Evolutionary conservation across 2,113 vertebrate species (phyloP).

Genomic region (Fregata magnificens): DNA sequence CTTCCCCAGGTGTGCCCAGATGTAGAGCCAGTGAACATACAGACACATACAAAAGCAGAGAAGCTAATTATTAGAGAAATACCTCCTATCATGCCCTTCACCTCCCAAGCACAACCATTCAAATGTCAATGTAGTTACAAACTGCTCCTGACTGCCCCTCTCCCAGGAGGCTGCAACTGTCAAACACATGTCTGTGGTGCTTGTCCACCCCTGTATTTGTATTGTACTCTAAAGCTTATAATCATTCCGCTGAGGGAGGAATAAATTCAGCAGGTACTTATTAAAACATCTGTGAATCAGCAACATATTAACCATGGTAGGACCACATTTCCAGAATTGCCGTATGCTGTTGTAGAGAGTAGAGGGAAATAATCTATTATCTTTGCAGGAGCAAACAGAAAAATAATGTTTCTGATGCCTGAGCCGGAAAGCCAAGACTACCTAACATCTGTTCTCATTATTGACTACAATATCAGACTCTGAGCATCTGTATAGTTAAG

Average conservation of each 20-base stretch:
- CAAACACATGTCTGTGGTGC: fast-evolving
- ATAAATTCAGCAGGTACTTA: background rate
- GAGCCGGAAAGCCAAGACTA: background rate
- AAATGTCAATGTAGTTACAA: background rate
- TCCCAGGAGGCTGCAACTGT: background rate
- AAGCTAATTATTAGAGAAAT: background rate
- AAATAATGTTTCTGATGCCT: background rate
- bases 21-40: background rate
- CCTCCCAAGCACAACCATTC: background rate
- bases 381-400: background rate
- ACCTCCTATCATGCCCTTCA: background rate
- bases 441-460: background rate
- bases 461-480: background rate
- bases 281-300: background rate
- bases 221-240: background rate
- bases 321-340: background rate
- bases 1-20: background rate
- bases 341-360: fast-evolving
- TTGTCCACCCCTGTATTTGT: background rate
- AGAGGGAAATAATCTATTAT: background rate
- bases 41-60: background rate
- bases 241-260: background rate
- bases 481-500: background rate
- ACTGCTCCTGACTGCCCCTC: background rate
- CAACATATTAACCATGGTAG: background rate